These are phyloP conservation scores for Cassiopea andromeda DNA, from an alignment of 30 jellyfish, hydroid and myxozoan species.

Conservation along the genomic window DNA sequence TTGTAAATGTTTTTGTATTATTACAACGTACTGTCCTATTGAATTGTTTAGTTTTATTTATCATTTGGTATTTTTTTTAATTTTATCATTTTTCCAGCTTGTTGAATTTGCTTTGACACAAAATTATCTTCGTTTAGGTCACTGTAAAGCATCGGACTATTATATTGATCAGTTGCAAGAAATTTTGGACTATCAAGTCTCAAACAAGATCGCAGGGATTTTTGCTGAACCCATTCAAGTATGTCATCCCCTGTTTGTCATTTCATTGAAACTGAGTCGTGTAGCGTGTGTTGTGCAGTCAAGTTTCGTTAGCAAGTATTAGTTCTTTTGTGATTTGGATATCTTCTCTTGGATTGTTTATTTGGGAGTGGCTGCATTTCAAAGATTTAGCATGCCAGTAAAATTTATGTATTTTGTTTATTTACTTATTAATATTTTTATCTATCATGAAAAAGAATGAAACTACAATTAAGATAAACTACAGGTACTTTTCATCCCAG, in stretches of 20 bases:
- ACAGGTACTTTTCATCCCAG: no score
- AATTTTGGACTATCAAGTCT: conserved; percentile 71
- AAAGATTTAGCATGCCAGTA: no score
- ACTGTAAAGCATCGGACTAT: conserved; percentile 84
- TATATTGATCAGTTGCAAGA: conserved; percentile 91
- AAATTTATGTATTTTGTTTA: no score
- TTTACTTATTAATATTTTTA: no score
- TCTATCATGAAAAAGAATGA: no score
- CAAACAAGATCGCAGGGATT: conserved; percentile 89
- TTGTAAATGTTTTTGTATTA: no score
- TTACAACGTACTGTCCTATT: no score
- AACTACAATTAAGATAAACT: no score
- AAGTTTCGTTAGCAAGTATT: background rate
- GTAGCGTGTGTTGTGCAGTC: background rate
- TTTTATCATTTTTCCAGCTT: background rate
- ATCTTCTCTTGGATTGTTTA: no score
- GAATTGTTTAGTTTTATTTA: no score
- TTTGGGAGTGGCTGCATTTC: no score
- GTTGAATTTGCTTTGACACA: background rate
- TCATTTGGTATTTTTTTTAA: background rate
- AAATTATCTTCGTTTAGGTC: conserved; percentile 39
- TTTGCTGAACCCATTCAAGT: conserved; percentile 99
- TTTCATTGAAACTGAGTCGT: background rate
- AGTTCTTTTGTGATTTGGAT: background rate
- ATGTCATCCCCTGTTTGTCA: background rate